Evolutionary conservation across 2,797 vertebrate genomes (phyloP).

Genomic region (Siniperca obscura): DNA sequence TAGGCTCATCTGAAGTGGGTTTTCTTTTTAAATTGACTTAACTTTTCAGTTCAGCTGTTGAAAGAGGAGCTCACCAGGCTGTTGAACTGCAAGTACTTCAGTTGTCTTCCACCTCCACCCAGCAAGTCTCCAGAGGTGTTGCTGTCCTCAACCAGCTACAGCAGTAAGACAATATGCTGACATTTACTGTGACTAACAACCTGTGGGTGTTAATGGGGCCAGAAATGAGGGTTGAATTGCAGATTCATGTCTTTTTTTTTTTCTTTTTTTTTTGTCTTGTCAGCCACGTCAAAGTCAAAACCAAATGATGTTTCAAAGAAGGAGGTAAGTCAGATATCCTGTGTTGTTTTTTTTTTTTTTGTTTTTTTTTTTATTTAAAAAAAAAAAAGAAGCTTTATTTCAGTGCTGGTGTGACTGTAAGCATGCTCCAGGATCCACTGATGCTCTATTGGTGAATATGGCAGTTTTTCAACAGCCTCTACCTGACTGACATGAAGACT

Average conservation of each 20-base stretch:
- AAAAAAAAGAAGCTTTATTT: neutral
- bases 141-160: constrained; percentile 57
- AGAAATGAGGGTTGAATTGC: neutral
- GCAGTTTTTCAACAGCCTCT: constrained; percentile 91
- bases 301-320: constrained; percentile 83
- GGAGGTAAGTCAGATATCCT: constrained; percentile 85
- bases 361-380: too few species aligned
- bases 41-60: constrained; percentile 88
- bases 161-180: constrained; percentile 62
- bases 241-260: neutral
- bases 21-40: neutral
- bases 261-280: constrained; percentile 17
- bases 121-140: constrained; percentile 65
- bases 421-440: constrained; percentile 38
- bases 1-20: neutral
- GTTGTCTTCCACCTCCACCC: constrained; percentile 85
- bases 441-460: constrained; percentile 58
- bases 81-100: constrained; percentile 92
- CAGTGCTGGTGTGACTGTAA: neutral
- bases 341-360: too few species aligned
- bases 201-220: neutral
- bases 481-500: constrained; percentile 80
- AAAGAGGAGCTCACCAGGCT: constrained; percentile 91
- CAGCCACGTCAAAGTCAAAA: constrained; percentile 83
- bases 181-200: neutral